Evolutionary conservation across 1,140 invertebrate species (phyloP), one percentile per base, ranked within the genome.

Genomic region (Zeugodacus cucurbitae): DNA sequence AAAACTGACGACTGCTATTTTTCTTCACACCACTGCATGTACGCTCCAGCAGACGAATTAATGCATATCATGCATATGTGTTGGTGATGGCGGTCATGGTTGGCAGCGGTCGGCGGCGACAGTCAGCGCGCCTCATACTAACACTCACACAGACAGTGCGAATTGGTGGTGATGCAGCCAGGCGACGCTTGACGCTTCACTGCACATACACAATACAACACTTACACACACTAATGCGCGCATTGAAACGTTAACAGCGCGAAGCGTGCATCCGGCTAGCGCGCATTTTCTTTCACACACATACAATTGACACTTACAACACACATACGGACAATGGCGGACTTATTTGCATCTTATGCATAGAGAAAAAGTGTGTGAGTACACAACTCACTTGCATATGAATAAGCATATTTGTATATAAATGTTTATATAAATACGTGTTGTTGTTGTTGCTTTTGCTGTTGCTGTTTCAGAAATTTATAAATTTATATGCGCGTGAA

Each of bases 201-300:
- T 82, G 74, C 74, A 26, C 74, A 14, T 48, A 82, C 41, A 82
- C 74, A 82, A 82, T 82, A 10, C 74, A 82, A 82, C 74, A 82
- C 74, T 82, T 82, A 82, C 74, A 82, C 74, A 82, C 74, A 82
- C 74, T 82, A 82, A 82, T 82, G 74, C 74, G 74, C 74, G 41
- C 74, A 82, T 82, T 82, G 8, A 82, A 48, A 82, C 41, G 74
- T 82, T 48, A 82, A 82, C 74, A 26, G n/a, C 74, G 74, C 74
- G 74, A 48, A 48, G 74, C 74, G 74, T 82, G 74, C 74, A 82
- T 82, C 74, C 74, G 74, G 37, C 74, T 44, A 82, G 74, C 74
- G 74, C 74, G 41, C 74, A 82, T 82, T 54, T 82, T 82, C 74
- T 48, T 74, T 74, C 70, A 44, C 44, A 17, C 22, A 7, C 22